Conservation (phyloP, 2,113 vertebrate species). For the Alethe castanea region DNA sequence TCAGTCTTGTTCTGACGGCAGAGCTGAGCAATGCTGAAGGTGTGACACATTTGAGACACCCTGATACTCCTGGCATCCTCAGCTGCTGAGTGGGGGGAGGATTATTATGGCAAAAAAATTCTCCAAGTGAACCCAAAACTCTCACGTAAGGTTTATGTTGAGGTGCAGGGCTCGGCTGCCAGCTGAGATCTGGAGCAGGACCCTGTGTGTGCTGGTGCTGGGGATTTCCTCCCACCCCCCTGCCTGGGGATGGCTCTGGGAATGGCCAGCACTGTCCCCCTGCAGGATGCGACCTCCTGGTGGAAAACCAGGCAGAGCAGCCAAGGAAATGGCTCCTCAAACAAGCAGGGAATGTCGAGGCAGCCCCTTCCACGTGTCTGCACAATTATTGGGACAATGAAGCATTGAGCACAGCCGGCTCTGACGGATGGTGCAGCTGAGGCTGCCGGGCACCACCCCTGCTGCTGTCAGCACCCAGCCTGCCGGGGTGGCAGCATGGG, state of each 20-base stretch:
- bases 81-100: accelerated
- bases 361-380: constrained; percentile 21
- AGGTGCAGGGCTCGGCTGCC: neutral
- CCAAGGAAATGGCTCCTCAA: neutral
- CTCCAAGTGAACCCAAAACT: neutral
- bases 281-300: neutral
- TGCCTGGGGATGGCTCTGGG: neutral
- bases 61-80: neutral
- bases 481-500: accelerated
- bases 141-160: accelerated
- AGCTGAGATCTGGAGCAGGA: neutral
- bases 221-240: neutral
- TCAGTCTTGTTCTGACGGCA: accelerated
- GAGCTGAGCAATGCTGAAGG: neutral
- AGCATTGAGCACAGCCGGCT: neutral
- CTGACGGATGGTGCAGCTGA: neutral
- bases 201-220: neutral
- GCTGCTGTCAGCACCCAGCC: neutral
- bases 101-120: accelerated
- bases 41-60: accelerated
- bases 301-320: neutral
- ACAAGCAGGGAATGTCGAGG: neutral
- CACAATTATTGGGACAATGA: neutral
- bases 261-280: accelerated
- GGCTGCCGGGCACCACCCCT: neutral